phyloP scores from a whole-genome alignment of 2,113 vertebrate species.

The Antigone vipio region DNA sequence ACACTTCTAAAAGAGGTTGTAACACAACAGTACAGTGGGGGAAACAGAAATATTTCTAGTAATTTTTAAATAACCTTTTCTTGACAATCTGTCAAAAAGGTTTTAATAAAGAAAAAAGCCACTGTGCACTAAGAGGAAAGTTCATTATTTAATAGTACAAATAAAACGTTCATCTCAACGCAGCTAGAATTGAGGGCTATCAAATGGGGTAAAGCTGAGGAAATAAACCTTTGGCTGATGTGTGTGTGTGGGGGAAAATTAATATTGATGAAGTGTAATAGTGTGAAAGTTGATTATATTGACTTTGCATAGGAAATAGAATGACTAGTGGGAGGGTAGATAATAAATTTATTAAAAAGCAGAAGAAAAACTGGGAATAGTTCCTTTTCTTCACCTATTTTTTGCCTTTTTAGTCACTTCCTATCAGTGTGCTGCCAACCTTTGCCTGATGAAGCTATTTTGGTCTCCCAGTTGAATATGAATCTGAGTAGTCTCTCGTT shows the following conservation, averaged over 20 bases:
- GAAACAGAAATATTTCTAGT: neutral
- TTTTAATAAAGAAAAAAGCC: neutral
- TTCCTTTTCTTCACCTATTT: slow-evolving; percentile 15
- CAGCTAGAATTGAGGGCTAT: neutral
- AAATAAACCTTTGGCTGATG: neutral
- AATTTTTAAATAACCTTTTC: neutral
- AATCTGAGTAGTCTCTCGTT: neutral
- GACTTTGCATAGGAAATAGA: neutral
- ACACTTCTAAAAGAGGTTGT: neutral
- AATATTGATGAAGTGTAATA: neutral
- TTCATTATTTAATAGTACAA: neutral
- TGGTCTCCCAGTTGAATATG: neutral
- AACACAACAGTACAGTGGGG: neutral
- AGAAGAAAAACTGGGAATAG: neutral
- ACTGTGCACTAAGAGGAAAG: neutral
- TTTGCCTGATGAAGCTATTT: neutral
- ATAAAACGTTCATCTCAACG: neutral
- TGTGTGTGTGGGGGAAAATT: neutral
- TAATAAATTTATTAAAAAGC: neutral
- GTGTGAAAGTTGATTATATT: neutral
- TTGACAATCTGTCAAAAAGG: neutral
- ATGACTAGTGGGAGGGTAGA: neutral
- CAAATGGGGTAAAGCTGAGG: neutral
- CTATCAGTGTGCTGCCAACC: neutral
- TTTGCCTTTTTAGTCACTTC: neutral